phyloP scores from a whole-genome alignment of 2,888 invertebrate species.

The Camponotus fellah region DNA sequence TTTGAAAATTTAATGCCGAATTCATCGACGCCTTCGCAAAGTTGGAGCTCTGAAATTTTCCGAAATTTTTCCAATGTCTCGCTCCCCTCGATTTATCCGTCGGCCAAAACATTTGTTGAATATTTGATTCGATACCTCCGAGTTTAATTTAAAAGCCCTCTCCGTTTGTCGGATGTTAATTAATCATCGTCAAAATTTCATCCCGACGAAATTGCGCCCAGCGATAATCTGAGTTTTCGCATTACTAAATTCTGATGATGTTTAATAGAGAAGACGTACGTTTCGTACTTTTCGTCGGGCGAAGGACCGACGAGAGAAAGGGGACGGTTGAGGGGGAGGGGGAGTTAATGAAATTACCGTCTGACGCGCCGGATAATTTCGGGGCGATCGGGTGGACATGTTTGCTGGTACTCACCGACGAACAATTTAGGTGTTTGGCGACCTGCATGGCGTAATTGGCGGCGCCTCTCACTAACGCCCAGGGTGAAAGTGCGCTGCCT shows the following conservation, averaged over 20 bases:
- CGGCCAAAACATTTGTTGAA: neutral
- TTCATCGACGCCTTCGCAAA: conserved; percentile 2
- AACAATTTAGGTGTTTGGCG: conserved; percentile 94
- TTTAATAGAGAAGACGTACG: neutral
- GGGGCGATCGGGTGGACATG: conserved; percentile 28
- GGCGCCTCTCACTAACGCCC: conserved; percentile 89
- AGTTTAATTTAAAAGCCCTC: neutral
- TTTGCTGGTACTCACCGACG: conserved; percentile 87
- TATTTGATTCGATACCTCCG: neutral
- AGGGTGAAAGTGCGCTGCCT: conserved; percentile 95
- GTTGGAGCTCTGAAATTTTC: neutral
- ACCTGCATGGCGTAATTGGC: conserved; percentile 93
- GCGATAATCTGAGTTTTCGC: neutral
- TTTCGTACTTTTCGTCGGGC: neutral
- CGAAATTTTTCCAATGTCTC: neutral
- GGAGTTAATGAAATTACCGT: conserved; percentile 35
- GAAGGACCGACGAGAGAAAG: neutral
- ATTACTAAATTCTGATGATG: neutral
- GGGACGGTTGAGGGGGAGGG: neutral
- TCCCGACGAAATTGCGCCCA: neutral
- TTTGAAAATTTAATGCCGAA: neutral
- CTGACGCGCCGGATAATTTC: conserved; percentile 40
- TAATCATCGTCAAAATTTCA: neutral
- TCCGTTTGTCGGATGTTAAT: neutral
- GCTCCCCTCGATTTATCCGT: neutral